Base-by-base conservation (phyloP, 2,113 vertebrate genomes). In the Scomber colias region DNA sequence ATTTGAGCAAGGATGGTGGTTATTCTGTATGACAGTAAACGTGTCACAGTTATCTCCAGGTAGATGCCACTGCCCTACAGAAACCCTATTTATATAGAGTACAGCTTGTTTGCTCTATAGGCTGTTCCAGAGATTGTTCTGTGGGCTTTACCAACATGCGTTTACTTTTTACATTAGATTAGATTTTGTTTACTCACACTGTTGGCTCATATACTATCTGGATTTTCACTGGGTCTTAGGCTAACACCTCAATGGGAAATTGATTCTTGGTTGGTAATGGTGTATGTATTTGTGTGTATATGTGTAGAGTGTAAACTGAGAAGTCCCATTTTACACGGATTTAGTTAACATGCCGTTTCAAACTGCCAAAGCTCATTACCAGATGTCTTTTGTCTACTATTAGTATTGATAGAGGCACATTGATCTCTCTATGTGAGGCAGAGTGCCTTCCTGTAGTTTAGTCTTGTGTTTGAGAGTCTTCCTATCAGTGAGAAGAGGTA, bases 311-410 rank as follows among this genome's bases (percentile, higher is more conserved):
- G 85, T 91, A 92, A 92, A 88, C 75, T 13, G 84, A 91, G 87
- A 88, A 68, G 83, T 65, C 69, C 77, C 69, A 82, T 88, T 91
- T 90, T 86, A 79, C 87, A 88, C 51, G 70, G 86, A 83, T 89
- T 90, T 75, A 82, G 82, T 76, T 89, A 92, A 89, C 65, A 68
- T 74, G 75, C 83, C 83, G 73, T 93, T 89, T 93, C 85, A 88
- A 84, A 85, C 77, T 79, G 60, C 72, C 79, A 84, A 85, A 92
- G 87, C 55, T 84, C 79, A 87, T 88, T 89, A 81, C 85, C 89
- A 92, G 90, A 90, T 92, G 87, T 89, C 62, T n/a, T 66, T 45
- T 15, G 15, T 77, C 70, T 82, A 44, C 70, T 30, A 31, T 69
- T 67, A 40, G 79, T 74, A 82, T 82, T 66, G 72, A 90, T 87